These are phyloP conservation scores for Sus cebifrons DNA, from an alignment of 2,797 vertebrate species.

Conservation along the genomic window DNA sequence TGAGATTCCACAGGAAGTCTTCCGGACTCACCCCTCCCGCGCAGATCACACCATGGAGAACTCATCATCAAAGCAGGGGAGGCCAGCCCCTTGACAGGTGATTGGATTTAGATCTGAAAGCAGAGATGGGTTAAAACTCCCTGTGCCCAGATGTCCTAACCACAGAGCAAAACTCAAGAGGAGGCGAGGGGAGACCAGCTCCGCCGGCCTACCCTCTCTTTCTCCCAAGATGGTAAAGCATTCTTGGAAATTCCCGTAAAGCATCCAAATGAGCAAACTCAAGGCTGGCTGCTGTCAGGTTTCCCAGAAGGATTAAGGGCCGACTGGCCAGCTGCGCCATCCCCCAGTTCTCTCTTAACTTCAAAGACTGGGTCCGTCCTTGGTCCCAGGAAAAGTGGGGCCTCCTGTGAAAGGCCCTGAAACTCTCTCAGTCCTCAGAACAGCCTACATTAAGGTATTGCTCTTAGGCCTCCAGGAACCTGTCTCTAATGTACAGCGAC, in stretches of 20 bases:
- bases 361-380: slow-evolving; percentile 61
- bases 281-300: slow-evolving; percentile 15
- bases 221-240: slow-evolving; percentile 52
- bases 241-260: slow-evolving; percentile 72
- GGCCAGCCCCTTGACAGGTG: slow-evolving; percentile 74
- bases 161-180: slow-evolving; percentile 66
- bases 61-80: slow-evolving; percentile 77
- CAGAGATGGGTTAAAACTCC: slow-evolving; percentile 73
- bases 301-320: slow-evolving; percentile 66
- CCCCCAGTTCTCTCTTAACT: background rate
- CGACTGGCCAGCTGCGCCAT: slow-evolving; percentile 67
- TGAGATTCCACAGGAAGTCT: slow-evolving; percentile 74
- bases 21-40: background rate
- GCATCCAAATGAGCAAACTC: slow-evolving; percentile 60
- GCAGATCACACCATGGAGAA: slow-evolving; percentile 48
- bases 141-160: slow-evolving; percentile 77
- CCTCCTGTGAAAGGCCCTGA: background rate
- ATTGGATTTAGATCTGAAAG: slow-evolving; percentile 84
- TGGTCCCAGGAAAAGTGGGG: slow-evolving; percentile 22
- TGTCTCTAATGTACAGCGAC: background rate
- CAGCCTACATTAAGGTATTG: background rate
- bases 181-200: background rate
- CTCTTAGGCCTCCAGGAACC: background rate
- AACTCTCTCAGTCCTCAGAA: slow-evolving; percentile 39
- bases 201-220: background rate